These are phyloP conservation scores for Vultur gryphus DNA, from an alignment of 2,797 vertebrate genomes.

Conservation along the genomic window DNA sequence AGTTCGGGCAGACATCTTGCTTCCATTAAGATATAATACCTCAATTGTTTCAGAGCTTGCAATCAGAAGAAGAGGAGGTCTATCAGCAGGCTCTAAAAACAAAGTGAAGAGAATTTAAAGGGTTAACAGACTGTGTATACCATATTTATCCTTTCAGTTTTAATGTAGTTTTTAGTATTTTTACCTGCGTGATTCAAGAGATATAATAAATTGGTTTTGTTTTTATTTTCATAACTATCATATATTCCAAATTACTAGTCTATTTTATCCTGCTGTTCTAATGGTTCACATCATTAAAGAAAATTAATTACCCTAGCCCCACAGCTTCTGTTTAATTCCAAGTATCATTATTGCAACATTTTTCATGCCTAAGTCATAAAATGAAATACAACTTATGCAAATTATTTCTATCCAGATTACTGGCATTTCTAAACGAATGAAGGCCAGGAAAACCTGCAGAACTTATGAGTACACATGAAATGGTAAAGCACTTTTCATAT, in stretches of 20 bases:
- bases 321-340: slow-evolving; percentile 34
- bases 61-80: slow-evolving; percentile 84
- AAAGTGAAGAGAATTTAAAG: slow-evolving; percentile 12
- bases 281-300: slow-evolving; percentile 20
- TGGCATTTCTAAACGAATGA: not conserved
- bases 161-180: not conserved
- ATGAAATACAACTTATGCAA: slow-evolving; percentile 14
- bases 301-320: slow-evolving; percentile 26
- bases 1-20: slow-evolving; percentile 75
- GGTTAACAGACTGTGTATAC: not conserved
- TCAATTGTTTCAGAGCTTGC: slow-evolving; percentile 83
- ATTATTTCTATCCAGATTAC: not conserved
- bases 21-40: slow-evolving; percentile 86
- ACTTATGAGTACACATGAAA: not conserved
- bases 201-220: not conserved
- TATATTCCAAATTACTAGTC: slow-evolving; percentile 15
- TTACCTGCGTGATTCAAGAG: not conserved
- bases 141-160: not conserved
- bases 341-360: slow-evolving; percentile 35
- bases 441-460: not conserved
- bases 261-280: slow-evolving; percentile 4
- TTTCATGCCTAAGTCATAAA: slow-evolving; percentile 17
- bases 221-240: slow-evolving; percentile 14
- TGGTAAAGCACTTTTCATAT: not conserved
- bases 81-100: slow-evolving; percentile 83